Evolutionary conservation across 2,888 invertebrate genomes (phyloP), one percentile per base, ranked within the genome.

Genomic region (Parelbella ahira): DNA sequence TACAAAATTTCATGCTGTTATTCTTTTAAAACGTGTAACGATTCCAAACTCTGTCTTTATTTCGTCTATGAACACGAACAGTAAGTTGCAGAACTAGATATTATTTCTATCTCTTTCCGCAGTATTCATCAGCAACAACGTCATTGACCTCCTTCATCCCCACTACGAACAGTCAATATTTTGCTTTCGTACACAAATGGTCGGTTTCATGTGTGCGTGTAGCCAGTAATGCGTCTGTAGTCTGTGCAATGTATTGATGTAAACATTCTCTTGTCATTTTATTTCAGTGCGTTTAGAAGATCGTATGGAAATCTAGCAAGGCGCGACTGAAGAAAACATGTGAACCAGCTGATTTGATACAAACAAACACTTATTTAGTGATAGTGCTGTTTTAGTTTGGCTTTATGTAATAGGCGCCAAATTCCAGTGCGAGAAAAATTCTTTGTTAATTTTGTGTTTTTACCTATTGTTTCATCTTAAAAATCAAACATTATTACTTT

Each of bases 231-330:
- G 62, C 70, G 70, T 51, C 68, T 71, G n/a, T n/a, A n/a, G n/a
- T n/a, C n/a, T n/a, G 74, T 78, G 71, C 71, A 69, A 56, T 63
- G 68, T 80, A 80, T 79, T 75, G 76, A 81, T 80, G 82, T 84
- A 81, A 83, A 83, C 80, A 82, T 73, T 74, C 69, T 63, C 68
- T 72, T 77, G 77, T 76, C 75, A 77, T 70, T 75, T 65, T 63
- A 61, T 78, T 84, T 73, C 79, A 81, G 81, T 81, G 73, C 73
- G 76, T 76, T 78, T 72, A 60, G 64, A 69, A 60, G 66, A 69
- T 63, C 64, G 70, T 64, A 68, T 68, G 64, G 61, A 60, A 64
- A 63, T 68, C 66, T 63, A 60, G 51, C 51, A 47, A 67, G 67
- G 58, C 69, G 66, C 64, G 60, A 49, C 51, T 56, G 49, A 64